A percentile compares a stretch with the other conserved stretches of the same genome.
Conservation (phyloP, 2,888 invertebrate genomes). For the Platycheirus albimanus region DNA sequence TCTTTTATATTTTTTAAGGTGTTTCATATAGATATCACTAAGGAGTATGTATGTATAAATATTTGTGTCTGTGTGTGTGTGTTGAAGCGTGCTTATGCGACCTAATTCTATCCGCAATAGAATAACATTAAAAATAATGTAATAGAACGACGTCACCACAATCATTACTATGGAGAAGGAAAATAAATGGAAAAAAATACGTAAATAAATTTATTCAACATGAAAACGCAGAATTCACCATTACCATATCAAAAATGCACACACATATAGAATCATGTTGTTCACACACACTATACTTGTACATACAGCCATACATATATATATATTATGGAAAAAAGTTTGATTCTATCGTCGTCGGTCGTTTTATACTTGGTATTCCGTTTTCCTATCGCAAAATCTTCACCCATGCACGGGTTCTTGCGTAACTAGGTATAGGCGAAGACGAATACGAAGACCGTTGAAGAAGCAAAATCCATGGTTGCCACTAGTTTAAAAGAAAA, state of each 20-base stretch:
- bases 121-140: slow-evolving; percentile 61
- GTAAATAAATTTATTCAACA: slow-evolving; percentile 9
- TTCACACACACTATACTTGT: background rate
- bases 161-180: slow-evolving; percentile 37
- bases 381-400: slow-evolving; percentile 23
- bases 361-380: slow-evolving; percentile 11
- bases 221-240: slow-evolving; percentile 5
- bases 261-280: background rate
- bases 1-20: background rate
- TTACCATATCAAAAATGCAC: background rate
- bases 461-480: background rate
- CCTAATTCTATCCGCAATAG: slow-evolving; percentile 56
- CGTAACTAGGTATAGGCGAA: too few species aligned
- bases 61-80: background rate
- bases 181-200: background rate
- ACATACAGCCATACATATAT: background rate
- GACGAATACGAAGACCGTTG: slow-evolving; percentile 1
- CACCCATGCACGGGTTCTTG: slow-evolving; percentile 22
- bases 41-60: too few species aligned
- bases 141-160: slow-evolving; percentile 63
- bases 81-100: slow-evolving; percentile 49
- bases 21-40: too few species aligned
- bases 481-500: background rate
- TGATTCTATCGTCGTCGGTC: slow-evolving; percentile 19
- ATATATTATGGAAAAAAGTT: background rate